A percentile compares a stretch with the other conserved stretches of the same genome.
Conservation (phyloP, 2,113 vertebrate genomes). For the Proteles cristata region DNA sequence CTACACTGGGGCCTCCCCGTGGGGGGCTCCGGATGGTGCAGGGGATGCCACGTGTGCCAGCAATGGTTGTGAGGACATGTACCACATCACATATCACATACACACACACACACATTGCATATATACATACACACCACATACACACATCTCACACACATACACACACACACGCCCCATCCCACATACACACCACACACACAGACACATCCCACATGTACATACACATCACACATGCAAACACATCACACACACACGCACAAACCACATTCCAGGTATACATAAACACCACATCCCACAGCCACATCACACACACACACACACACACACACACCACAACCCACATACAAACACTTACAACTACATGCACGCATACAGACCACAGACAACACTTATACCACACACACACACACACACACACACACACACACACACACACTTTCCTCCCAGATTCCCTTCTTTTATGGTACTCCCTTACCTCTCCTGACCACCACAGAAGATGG, state of each 20-base stretch:
- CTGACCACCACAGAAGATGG: background rate
- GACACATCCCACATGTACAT: no score
- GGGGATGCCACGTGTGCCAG: no score
- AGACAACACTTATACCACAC: background rate
- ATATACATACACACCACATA: background rate
- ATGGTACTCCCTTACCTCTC: background rate
- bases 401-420: background rate
- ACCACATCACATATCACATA: background rate
- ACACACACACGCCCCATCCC: background rate
- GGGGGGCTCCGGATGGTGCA: fast-evolving
- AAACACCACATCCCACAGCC: no score
- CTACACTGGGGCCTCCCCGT: fast-evolving
- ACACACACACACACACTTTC: background rate
- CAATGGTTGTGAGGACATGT: background rate
- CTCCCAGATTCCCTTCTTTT: background rate
- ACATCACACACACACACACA: background rate
- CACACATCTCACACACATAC: background rate
- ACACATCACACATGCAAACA: background rate
- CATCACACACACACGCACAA: background rate
- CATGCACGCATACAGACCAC: background rate
- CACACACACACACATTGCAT: background rate
- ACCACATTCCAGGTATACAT: no score
- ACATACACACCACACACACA: background rate
- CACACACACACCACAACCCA: no score
- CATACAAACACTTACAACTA: background rate